Base-by-base conservation (phyloP, 1,140 invertebrate genomes). In the Papilio dardanus region DNA sequence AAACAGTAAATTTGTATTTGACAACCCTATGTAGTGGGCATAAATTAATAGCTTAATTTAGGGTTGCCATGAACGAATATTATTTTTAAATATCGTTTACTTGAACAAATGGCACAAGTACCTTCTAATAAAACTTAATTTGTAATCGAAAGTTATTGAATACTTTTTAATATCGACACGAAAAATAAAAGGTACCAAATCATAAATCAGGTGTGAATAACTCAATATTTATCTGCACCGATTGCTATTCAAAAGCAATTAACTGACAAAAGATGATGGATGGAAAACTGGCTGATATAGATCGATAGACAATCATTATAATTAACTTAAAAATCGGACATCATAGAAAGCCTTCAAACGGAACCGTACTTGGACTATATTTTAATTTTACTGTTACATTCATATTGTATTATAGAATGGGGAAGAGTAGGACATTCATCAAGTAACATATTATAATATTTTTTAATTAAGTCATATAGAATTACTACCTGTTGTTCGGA, bases 211-310 rank as follows among this genome's bases (percentile, higher is more conserved):
- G 28, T 62, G 12, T 62, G 24, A 62, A 62, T 62, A 62, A 62
- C 67, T 69, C 35, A 69, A 40, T 69, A 21, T 42, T 69, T 69
- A 69, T 40, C 21, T 42, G 33, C 67, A 35, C 35, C 7, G 67
- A 42, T 40, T 69, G 67, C 67, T 69, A 69, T 69, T 69, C 67
- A 69, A 69, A 69, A 40, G 67, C 67, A 40, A 69, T 69, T 69
- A 69, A 40, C 67, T 69, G 67, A 69, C 67, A 69, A 24, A 69
- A 69, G 67, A 37, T 69, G 67, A 69, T 69, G 35, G 67, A 69
- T 69, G 67, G 35, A 24, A 69, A 69, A 69, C 35, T 40, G 35
- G 35, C 35, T 40, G 67, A 69, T 69, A 69, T 40, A 40, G 67
- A 69, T 69, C 67, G 19, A 42, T 69, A 40, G 35, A 69, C 67